Percentiles rank a stretch among this genome's conserved stretches.
Evolutionary conservation across 2,113 vertebrate genomes (phyloP).

Genomic region (Piliocolobus tephrosceles): DNA sequence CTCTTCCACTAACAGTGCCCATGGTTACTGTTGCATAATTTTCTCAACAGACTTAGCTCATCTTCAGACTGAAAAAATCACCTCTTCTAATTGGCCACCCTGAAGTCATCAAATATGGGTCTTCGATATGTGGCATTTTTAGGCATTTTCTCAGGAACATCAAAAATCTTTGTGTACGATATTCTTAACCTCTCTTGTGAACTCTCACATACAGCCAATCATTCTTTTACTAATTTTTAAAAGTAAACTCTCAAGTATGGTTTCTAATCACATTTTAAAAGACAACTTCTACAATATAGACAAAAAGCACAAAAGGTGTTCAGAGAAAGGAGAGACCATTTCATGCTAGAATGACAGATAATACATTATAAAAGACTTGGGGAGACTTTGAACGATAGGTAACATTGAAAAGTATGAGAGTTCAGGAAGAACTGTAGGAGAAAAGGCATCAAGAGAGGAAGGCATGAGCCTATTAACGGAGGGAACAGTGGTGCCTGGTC

Average conservation of each 20-base stretch:
- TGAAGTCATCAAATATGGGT: not conserved
- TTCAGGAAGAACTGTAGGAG: not conserved
- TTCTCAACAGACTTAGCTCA: constrained; percentile 91
- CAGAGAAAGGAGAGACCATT: not conserved
- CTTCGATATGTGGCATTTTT: constrained; percentile 92
- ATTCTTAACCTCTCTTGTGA: constrained; percentile 85
- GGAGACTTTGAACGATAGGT: not conserved
- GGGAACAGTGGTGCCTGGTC: not conserved
- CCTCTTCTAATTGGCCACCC: not conserved
- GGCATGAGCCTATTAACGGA: not conserved
- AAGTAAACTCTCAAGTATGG: not conserved
- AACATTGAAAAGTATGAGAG: not conserved
- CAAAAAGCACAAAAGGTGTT: not conserved
- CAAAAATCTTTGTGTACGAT: constrained; percentile 92
- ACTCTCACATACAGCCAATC: not conserved
- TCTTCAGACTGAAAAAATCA: constrained; percentile 87
- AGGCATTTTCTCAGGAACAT: constrained; percentile 88
- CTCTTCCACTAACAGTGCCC: constrained; percentile 93
- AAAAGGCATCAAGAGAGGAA: not conserved
- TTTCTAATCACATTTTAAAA: not conserved
- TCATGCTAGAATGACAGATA: not conserved
- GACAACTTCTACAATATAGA: not conserved
- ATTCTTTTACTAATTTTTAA: not conserved
- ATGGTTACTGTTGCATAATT: constrained; percentile 93
- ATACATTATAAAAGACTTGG: not conserved